phyloP scores from a whole-genome alignment of 2,797 vertebrate genomes.

The Sebastes steindachneri region DNA sequence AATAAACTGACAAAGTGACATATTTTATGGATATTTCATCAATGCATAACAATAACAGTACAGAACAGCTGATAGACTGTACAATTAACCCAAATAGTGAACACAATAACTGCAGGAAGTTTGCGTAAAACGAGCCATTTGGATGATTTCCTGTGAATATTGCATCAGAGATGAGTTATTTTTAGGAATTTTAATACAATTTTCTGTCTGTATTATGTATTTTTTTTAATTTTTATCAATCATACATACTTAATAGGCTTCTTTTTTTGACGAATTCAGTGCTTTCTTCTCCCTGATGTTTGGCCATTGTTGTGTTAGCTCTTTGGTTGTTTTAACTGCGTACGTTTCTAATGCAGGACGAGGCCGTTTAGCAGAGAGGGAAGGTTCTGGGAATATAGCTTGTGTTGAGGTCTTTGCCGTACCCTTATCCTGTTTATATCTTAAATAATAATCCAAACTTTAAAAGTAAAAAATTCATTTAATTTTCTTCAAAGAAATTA shows the following conservation, averaged over 20 bases:
- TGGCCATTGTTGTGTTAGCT: not conserved
- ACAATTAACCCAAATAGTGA: not conserved
- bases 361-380: not conserved
- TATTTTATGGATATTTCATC: not conserved
- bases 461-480: not conserved
- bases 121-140: not conserved
- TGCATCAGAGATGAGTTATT: not conserved
- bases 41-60: not conserved
- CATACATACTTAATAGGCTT: not conserved
- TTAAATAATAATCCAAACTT: not conserved
- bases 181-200: not conserved
- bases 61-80: not conserved
- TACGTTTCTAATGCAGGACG: not conserved
- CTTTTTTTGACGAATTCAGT: not conserved
- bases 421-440: not conserved
- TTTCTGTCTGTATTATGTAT: not conserved
- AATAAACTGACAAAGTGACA: not conserved
- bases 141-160: not conserved
- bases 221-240: not conserved
- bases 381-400: not conserved
- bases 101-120: not conserved
- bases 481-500: not conserved
- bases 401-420: accelerated
- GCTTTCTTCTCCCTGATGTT: not conserved
- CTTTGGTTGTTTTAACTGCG: not conserved